A percentile compares a stretch with the other conserved stretches of the same genome.
These are phyloP conservation scores for Gambusia affinis DNA, from an alignment of 2,113 vertebrate genomes.

Conservation along the genomic window DNA sequence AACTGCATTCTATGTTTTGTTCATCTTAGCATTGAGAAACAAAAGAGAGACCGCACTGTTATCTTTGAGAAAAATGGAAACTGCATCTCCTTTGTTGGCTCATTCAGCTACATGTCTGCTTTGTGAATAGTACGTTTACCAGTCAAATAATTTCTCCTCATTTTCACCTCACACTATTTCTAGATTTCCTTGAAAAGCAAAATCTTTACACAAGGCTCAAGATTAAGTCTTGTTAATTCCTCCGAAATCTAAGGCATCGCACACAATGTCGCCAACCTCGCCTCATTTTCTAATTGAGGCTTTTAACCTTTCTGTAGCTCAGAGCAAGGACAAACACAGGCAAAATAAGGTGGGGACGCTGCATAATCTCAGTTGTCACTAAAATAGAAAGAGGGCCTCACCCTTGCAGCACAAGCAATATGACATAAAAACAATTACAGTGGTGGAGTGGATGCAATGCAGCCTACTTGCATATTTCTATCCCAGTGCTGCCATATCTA, in stretches of 20 bases:
- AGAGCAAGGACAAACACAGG: conserved; percentile 52
- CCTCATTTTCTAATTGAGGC: conserved; percentile 61
- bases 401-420: conserved; percentile 20
- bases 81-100: conserved; percentile 22
- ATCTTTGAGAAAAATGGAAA: conserved; percentile 15
- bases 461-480: conserved; percentile 44
- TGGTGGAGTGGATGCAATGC: conserved; percentile 27
- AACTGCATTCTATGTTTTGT: neutral
- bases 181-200: conserved; percentile 5
- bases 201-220: conserved; percentile 7
- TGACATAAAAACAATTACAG: conserved; percentile 33
- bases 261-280: conserved; percentile 41
- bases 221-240: conserved; percentile 46
- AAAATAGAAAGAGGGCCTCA: conserved; percentile 53
- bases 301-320: conserved; percentile 64
- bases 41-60: conserved; percentile 1
- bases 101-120: conserved; percentile 12
- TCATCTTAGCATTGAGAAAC: conserved; percentile 16
- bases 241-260: conserved; percentile 37
- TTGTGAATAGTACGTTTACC: conserved; percentile 26
- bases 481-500: conserved; percentile 47
- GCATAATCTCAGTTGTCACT: conserved; percentile 44
- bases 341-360: conserved; percentile 41
- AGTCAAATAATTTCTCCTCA: conserved; percentile 33
- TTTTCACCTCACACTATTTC: neutral